phyloP scores from a whole-genome alignment of 2,113 vertebrate species.

The Macrotus californicus region DNA sequence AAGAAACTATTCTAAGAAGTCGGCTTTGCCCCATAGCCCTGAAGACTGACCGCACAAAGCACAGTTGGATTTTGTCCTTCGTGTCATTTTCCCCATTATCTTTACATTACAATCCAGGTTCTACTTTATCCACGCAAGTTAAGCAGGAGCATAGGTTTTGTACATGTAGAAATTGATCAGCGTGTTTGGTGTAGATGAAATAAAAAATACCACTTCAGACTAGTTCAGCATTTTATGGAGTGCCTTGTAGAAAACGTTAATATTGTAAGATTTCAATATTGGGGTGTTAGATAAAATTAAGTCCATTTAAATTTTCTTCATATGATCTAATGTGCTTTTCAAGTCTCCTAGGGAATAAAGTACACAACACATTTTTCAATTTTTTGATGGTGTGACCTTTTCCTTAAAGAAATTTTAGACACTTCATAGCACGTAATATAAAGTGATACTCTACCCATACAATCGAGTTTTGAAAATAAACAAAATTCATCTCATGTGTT shows the following conservation, averaged over 20 bases:
- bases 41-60: neutral
- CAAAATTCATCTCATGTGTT: neutral
- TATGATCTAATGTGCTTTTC: neutral
- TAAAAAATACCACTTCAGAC: neutral
- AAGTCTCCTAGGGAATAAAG: neutral
- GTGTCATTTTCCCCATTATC: neutral
- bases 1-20: neutral
- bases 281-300: neutral
- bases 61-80: neutral
- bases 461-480: neutral
- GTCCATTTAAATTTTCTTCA: neutral
- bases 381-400: neutral
- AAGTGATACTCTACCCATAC: neutral
- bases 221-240: neutral
- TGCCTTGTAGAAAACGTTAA: neutral
- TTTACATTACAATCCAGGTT: neutral
- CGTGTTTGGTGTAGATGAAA: neutral
- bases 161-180: neutral
- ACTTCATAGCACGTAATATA: neutral
- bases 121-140: neutral
- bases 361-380: neutral
- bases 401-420: neutral
- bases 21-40: neutral
- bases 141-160: neutral
- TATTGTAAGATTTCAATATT: neutral